A percentile compares a stretch with the other conserved stretches of the same genome.
These are phyloP conservation scores for Anadara kagoshimensis DNA, from an alignment of 1,140 invertebrate species.

Conservation along the genomic window DNA sequence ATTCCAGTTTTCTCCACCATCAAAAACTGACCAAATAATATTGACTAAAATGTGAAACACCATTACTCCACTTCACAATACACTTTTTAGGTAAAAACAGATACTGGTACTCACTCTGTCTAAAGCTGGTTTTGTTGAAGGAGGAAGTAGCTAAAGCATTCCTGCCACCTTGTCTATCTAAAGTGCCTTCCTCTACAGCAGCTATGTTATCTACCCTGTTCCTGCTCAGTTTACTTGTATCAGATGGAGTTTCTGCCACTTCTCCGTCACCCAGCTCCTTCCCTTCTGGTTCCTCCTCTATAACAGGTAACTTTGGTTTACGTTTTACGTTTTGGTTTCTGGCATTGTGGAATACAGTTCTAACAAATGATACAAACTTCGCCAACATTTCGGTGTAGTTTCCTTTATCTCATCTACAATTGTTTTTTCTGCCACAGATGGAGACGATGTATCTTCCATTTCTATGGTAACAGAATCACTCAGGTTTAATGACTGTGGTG, in stretches of 20 bases:
- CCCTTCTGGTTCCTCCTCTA: constrained; percentile 56
- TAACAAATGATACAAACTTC: constrained; percentile 92
- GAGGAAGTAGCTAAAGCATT: constrained; percentile 50
- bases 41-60: neutral
- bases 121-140: constrained; percentile 66
- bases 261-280: constrained; percentile 35
- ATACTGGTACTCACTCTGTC: constrained; percentile 62
- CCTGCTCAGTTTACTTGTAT: neutral
- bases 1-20: too few species aligned
- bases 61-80: neutral
- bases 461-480: constrained; percentile 73
- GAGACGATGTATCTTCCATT: constrained; percentile 70
- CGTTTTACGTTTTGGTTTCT: constrained; percentile 91
- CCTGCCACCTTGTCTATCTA: constrained; percentile 25
- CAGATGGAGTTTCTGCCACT: constrained; percentile 34
- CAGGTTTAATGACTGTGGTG: constrained; percentile 65
- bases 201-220: constrained; percentile 19
- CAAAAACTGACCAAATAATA: too few species aligned
- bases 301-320: constrained; percentile 73
- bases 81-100: neutral
- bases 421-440: constrained; percentile 71
- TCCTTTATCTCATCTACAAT: constrained; percentile 74
- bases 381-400: constrained; percentile 90
- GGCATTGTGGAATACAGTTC: constrained; percentile 95
- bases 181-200: constrained; percentile 40